A percentile compares a stretch with the other conserved stretches of the same genome.
phyloP scores from a whole-genome alignment of 2,888 invertebrate species.

The Plusia festucae region DNA sequence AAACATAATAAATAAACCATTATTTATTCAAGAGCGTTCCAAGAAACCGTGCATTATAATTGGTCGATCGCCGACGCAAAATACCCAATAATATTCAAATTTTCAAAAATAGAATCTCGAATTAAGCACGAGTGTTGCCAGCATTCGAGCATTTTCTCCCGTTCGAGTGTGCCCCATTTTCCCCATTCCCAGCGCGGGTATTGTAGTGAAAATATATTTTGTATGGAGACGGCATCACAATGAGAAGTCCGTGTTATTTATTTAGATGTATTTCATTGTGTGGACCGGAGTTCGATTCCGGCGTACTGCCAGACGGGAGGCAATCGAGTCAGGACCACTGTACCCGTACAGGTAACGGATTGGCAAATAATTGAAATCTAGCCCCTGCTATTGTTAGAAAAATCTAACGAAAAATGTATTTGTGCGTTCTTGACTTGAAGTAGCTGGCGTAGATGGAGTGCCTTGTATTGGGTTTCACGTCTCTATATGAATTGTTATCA shows the following conservation, averaged over 20 bases:
- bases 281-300: slow-evolving; percentile 75
- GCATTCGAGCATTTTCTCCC: slow-evolving; percentile 74
- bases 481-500: slow-evolving; percentile 8
- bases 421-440: slow-evolving; percentile 46
- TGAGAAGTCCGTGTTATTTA: slow-evolving; percentile 84
- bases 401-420: slow-evolving; percentile 67
- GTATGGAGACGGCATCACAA: slow-evolving; percentile 81
- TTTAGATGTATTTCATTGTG: slow-evolving; percentile 85
- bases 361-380: slow-evolving; percentile 83
- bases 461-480: slow-evolving; percentile 8
- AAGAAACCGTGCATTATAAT: slow-evolving; percentile 43
- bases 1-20: slow-evolving; percentile 15
- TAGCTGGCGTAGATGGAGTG: slow-evolving; percentile 49
- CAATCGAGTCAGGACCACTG: slow-evolving; percentile 75
- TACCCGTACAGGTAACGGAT: slow-evolving; percentile 74
- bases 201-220: slow-evolving; percentile 84
- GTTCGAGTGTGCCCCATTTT: slow-evolving; percentile 79
- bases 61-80: slow-evolving; percentile 46
- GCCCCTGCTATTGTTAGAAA: slow-evolving; percentile 67
- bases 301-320: slow-evolving; percentile 74
- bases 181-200: slow-evolving; percentile 72
- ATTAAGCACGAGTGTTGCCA: slow-evolving; percentile 76
- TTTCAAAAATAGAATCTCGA: slow-evolving; percentile 70
- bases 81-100: slow-evolving; percentile 66
- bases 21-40: slow-evolving; percentile 20